phyloP scores from a whole-genome alignment of 2,797 vertebrate genomes.

The Chaunax sp. region DNA sequence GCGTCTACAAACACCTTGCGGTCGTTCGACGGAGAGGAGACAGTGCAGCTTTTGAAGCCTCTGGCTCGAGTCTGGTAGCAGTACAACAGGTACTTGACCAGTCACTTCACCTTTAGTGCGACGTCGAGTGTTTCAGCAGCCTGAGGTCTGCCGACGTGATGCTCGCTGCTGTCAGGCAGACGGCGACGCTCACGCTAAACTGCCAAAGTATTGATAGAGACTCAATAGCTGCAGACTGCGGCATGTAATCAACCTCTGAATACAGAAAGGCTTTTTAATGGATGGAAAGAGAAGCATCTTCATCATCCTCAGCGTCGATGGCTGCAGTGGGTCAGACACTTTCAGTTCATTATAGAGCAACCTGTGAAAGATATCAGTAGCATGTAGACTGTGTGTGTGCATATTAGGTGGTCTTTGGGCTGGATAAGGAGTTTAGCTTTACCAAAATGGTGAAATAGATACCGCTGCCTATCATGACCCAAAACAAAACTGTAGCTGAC shows the following conservation, averaged over 20 bases:
- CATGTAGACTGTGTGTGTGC: not conserved
- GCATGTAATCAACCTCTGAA: slow-evolving; percentile 40
- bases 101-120: slow-evolving; percentile 31
- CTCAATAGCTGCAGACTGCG: slow-evolving; percentile 18
- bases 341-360: slow-evolving; percentile 24
- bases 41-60: not conserved
- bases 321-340: not conserved
- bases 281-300: slow-evolving; percentile 20
- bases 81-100: slow-evolving; percentile 31
- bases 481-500: not conserved
- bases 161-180: slow-evolving; percentile 16
- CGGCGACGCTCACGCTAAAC: slow-evolving; percentile 16
- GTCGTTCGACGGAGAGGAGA: not conserved
- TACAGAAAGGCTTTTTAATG: slow-evolving; percentile 34
- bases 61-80: not conserved
- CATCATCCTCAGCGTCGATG: slow-evolving; percentile 7
- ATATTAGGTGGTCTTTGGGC: not conserved
- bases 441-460: not conserved
- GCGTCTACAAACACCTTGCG: slow-evolving; percentile 4
- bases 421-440: not conserved
- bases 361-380: not conserved
- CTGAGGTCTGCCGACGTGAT: slow-evolving; percentile 4
- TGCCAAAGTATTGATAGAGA: slow-evolving; percentile 6
- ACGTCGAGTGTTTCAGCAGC: slow-evolving; percentile 14
- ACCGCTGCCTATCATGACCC: not conserved